Conservation (phyloP, 2,888 invertebrate species). For the Drosophila anceps region DNA sequence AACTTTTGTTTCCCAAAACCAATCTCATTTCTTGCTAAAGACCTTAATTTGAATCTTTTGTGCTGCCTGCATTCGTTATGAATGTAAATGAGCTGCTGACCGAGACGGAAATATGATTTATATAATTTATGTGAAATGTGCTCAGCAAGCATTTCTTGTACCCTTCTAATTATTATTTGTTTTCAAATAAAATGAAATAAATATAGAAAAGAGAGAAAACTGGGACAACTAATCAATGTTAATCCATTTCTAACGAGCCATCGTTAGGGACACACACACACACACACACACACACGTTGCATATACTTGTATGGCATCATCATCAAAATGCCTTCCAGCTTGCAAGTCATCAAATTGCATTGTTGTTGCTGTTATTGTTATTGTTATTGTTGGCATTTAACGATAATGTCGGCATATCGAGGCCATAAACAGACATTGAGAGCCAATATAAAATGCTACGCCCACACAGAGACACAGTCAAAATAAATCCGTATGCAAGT, state of each 20-base stretch:
- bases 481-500: conserved; percentile 34
- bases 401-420: conserved; percentile 76
- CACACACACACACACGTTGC: conserved; percentile 14
- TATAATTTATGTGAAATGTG: conserved; percentile 42
- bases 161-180: conserved; percentile 62
- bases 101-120: conserved; percentile 56
- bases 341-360: conserved; percentile 76
- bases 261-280: conserved; percentile 53
- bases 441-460: conserved; percentile 59
- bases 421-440: conserved; percentile 67
- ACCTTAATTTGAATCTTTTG: conserved; percentile 35
- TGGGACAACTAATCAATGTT: conserved; percentile 72
- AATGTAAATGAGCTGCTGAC: conserved; percentile 67
- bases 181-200: conserved; percentile 5
- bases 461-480: conserved; percentile 23
- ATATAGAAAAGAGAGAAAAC: conserved; percentile 9
- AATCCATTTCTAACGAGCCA: conserved; percentile 77
- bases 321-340: conserved; percentile 67
- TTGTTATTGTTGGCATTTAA: conserved; percentile 67
- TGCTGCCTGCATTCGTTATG: conserved; percentile 53
- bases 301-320: conserved; percentile 56
- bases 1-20: neutral
- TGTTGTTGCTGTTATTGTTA: conserved; percentile 51
- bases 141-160: conserved; percentile 28
- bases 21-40: conserved; percentile 9